Evolutionary conservation across 1,140 invertebrate species (phyloP).

Genomic region (Caenorhabditis latens): DNA sequence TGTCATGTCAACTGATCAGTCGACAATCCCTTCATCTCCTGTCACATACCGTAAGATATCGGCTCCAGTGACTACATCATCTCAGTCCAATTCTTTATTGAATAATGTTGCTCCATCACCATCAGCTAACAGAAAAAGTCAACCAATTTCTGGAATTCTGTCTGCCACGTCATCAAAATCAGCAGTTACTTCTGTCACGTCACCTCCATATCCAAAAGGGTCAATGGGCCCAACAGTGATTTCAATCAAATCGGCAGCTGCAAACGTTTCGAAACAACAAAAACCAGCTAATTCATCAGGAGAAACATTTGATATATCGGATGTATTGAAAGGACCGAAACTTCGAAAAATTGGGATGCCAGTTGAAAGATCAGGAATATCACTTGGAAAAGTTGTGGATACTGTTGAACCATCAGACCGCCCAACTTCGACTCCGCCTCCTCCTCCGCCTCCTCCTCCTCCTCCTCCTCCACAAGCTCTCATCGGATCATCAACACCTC

Average conservation of each 20-base stretch:
- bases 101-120: background rate
- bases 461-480: background rate
- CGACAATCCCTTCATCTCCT: background rate
- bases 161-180: conserved; percentile 19
- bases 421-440: conserved; percentile 16
- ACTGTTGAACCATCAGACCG: background rate
- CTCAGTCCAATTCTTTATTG: background rate
- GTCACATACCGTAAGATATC: background rate
- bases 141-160: background rate
- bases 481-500: background rate
- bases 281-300: background rate
- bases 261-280: background rate
- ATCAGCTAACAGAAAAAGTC: background rate
- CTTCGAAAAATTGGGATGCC: conserved; percentile 42
- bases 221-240: background rate
- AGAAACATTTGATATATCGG: conserved; percentile 10
- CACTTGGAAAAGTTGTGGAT: conserved; percentile 26
- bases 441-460: conserved; percentile 10
- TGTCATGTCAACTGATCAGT: conserved; percentile 8
- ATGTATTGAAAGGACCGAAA: conserved; percentile 20
- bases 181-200: background rate
- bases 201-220: conserved; percentile 21
- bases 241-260: background rate
- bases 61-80: conserved; percentile 4
- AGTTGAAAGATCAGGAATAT: conserved; percentile 31